A percentile compares a stretch with the other conserved stretches of the same genome.
phyloP scores from a whole-genome alignment of 2,888 invertebrate species.

The Sphinx pinastri region DNA sequence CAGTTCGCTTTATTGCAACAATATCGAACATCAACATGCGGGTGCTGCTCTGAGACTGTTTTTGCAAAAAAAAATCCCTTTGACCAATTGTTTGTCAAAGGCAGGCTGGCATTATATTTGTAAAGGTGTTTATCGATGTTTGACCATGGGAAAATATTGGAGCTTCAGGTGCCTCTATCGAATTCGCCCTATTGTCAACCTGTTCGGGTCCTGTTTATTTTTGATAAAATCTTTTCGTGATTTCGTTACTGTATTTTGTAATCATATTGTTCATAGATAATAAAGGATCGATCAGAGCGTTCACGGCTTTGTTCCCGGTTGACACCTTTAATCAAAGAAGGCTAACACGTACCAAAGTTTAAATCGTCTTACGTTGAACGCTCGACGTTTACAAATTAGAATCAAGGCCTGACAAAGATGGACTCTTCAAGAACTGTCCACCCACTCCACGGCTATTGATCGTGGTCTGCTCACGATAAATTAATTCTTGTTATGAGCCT shows the following conservation, averaged over 20 bases:
- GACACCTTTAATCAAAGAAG: slow-evolving; percentile 58
- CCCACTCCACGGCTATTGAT: slow-evolving; percentile 81
- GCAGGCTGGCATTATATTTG: slow-evolving; percentile 71
- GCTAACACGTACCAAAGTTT: slow-evolving; percentile 77
- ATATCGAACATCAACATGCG: slow-evolving; percentile 75
- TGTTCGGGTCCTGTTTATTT: slow-evolving; percentile 59
- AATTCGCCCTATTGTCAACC: slow-evolving; percentile 71
- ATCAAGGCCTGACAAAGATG: slow-evolving; percentile 83
- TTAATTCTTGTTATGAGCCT: slow-evolving; percentile 82
- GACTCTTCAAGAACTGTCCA: slow-evolving; percentile 83
- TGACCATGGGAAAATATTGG: slow-evolving; percentile 83
- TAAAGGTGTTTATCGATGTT: slow-evolving; percentile 77
- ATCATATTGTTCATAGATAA: slow-evolving; percentile 35
- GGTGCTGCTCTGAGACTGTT: slow-evolving; percentile 72
- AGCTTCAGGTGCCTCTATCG: slow-evolving; percentile 78
- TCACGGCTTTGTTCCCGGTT: slow-evolving; percentile 39
- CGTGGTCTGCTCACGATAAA: slow-evolving; percentile 77
- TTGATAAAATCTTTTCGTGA: slow-evolving; percentile 64
- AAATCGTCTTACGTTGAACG: slow-evolving; percentile 77
- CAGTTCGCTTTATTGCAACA: slow-evolving; percentile 71
- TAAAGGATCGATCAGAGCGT: slow-evolving; percentile 34
- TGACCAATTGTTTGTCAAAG: slow-evolving; percentile 82
- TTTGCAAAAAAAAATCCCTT: slow-evolving; percentile 74
- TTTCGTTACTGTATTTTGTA: slow-evolving; percentile 33
- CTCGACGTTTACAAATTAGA: slow-evolving; percentile 82